phyloP scores from a whole-genome alignment of 2,113 vertebrate genomes.

The Elephantulus edwardii region DNA sequence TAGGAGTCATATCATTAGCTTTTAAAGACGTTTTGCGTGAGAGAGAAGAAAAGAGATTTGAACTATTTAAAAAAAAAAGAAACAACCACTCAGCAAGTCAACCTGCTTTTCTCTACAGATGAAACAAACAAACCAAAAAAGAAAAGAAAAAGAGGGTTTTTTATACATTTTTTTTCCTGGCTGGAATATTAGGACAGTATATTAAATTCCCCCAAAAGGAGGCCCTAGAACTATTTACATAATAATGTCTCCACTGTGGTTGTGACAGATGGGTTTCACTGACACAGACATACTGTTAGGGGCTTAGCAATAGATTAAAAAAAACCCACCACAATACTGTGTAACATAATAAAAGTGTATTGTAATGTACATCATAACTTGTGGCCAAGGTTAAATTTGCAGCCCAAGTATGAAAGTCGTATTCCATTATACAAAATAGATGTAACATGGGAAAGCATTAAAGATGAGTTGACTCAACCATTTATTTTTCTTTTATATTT shows the following conservation, averaged over 20 bases:
- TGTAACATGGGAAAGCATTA: constrained; percentile 83
- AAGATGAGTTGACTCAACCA: constrained; percentile 84
- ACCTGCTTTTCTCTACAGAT: constrained; percentile 68
- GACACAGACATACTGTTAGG: constrained; percentile 87
- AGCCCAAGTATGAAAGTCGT: constrained; percentile 86
- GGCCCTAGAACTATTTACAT: constrained; percentile 88
- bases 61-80: constrained; percentile 69
- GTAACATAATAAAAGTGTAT: constrained; percentile 89
- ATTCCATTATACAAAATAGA: constrained; percentile 87
- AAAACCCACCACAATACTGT: constrained; percentile 86
- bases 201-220: constrained; percentile 88
- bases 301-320: constrained; percentile 88
- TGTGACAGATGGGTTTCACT: constrained; percentile 90
- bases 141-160: constrained; percentile 72
- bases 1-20: constrained; percentile 85
- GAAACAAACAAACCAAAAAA: constrained; percentile 64
- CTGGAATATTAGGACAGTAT: constrained; percentile 89
- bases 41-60: constrained; percentile 77
- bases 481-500: constrained; percentile 86
- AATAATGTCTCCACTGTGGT: constrained; percentile 89
- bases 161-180: constrained; percentile 82
- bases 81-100: constrained; percentile 55
- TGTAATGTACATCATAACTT: constrained; percentile 89
- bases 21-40: constrained; percentile 79
- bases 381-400: constrained; percentile 90